Conservation (phyloP, 1,140 invertebrate genomes). For the Drosophila carrolli region DNA sequence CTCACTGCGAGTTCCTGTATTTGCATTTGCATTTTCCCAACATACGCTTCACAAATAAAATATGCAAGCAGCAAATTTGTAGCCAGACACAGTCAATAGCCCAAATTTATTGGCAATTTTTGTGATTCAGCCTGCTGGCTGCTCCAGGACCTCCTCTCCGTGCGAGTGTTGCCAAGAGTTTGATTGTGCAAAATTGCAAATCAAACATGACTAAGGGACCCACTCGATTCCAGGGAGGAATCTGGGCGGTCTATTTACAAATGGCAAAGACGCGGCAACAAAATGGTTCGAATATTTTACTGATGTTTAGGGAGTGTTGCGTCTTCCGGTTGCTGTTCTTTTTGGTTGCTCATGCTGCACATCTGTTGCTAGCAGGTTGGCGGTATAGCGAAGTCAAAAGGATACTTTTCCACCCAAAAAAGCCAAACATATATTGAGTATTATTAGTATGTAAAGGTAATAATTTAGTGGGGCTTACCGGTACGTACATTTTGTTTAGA, state of each 20-base stretch:
- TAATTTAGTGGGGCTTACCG: too few species aligned
- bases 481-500: too few species aligned
- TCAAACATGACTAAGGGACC: constrained; percentile 76
- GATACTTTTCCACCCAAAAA: too few species aligned
- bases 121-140: constrained; percentile 31
- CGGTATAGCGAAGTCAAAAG: background rate
- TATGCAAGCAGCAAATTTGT: constrained; percentile 54
- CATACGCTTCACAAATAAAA: constrained; percentile 51
- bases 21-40: constrained; percentile 44
- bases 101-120: constrained; percentile 58
- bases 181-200: constrained; percentile 79
- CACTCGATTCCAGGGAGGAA: constrained; percentile 20
- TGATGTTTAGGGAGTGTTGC: constrained; percentile 39
- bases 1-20: constrained; percentile 8
- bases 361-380: constrained; percentile 43
- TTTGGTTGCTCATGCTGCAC: constrained; percentile 44
- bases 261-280: constrained; percentile 31
- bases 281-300: constrained; percentile 70
- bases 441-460: too few species aligned
- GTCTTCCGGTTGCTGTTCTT: constrained; percentile 18
- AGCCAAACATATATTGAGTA: too few species aligned
- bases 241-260: constrained; percentile 21
- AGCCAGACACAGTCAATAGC: constrained; percentile 51
- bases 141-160: constrained; percentile 6
- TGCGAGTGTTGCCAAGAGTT: constrained; percentile 30